Evolutionary conservation across 2,113 vertebrate species (phyloP), one percentile per base, ranked within the genome.

Genomic region (Macrotis lagotis): DNA sequence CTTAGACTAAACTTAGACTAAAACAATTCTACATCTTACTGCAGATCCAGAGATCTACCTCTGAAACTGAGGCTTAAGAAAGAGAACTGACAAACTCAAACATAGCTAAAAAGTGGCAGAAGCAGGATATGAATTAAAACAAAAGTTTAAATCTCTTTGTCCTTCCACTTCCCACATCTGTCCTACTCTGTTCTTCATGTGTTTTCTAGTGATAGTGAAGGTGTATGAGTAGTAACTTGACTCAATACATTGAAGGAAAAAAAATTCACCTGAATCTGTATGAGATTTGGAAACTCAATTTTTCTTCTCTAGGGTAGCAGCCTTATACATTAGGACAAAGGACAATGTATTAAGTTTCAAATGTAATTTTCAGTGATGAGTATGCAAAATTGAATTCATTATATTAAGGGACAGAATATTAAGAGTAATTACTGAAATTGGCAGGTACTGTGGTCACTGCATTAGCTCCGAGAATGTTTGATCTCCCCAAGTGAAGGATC

Each of bases 341-440:
- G 55, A 92, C 96, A 95, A 49, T 95, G 51, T 95, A 95, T 96
- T 95, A 92, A 90, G 91, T 97, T 97, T 95, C 95, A 95, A 89
- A 25, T 94, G 96, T 96, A 93, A 95, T 97, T 97, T 97, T 90
- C 96, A 95, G 97, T 91, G 59, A 97, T 97, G 93, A 95, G 93
- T 93, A 90, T 97, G 97, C 8, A 97, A 97, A 97, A 97, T 97
- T 47, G 96, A 98, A 96, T 97, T 96, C 11, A 74, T 97, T 97
- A 95, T 92, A 92, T 90, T 96, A 95, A 89, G 95, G 92, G 91
- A 95, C 95, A 95, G 96, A 52, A 96, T 97, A 95, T 97, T 97
- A 98, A 96, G 93, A 91, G 37, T 96, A 98, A 95, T 97, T 96
- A 97, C 96, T 96, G 93, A 97, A 90, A 96, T 95, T 96, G 95